Evolutionary conservation across 1,140 invertebrate species (phyloP), one percentile per base, ranked within the genome.

Genomic region (Calliopsis andreniformis): DNA sequence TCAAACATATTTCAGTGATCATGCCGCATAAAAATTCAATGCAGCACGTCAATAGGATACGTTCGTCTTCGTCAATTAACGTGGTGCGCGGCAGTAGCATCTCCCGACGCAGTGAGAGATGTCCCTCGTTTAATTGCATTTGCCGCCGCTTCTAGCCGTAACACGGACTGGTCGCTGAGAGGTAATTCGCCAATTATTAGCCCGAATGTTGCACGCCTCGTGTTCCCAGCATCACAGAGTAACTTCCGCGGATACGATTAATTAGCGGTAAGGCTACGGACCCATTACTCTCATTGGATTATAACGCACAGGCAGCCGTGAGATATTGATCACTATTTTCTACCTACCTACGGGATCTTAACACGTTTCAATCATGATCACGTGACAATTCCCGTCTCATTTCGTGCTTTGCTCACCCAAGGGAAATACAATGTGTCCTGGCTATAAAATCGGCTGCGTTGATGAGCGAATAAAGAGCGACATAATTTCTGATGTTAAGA

Each of bases 101-200:
- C 18, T 14, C 3, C 16, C 43, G 32, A 16, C 0, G 18, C 12
- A 20, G 20, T 0, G n/a, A 35, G 32, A 39, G 20, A 49, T 43
- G 30, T 78, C 35, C 45, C 61, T 73, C 45, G 39, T 45, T 68
- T 53, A 53, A 76, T 79, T 53, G 32, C 64, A 76, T 80, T 80
- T 76, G 8, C 14, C n/a, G 51, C 25, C n/a, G 42, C 51, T 30
- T n/a, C 32, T 45, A 3, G 47, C 23, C 16, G 53, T 61, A 42
- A 43, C 53, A 28, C 73, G 5, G 45, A 8, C 47, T 20, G 30
- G 42, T n/a, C 30, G 51, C 32, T 32, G 62, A 10, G 68, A 25
- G 51, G 45, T 80, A 81, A 81, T 80, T 80, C 64, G 63, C 63
- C 55, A 69, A 81, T 81, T 79, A 81, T 81, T 81, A 81, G 51